phyloP scores from a whole-genome alignment of 2,797 vertebrate genomes.

The Enteromius paludinosus region DNA sequence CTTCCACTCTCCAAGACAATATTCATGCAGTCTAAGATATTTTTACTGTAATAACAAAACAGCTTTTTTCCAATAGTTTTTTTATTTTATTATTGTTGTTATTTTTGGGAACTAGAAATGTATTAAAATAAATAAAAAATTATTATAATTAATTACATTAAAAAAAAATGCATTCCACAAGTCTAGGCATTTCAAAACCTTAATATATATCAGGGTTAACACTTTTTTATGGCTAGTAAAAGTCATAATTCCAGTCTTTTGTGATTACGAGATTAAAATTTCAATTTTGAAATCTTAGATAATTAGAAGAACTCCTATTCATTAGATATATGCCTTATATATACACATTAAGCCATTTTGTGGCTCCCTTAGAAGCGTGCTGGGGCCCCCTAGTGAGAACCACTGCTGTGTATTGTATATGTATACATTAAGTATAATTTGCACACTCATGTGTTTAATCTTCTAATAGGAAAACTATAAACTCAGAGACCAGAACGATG shows the following conservation, averaged over 20 bases:
- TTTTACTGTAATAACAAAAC: background rate
- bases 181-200: background rate
- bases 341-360: background rate
- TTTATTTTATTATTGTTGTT: no score
- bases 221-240: background rate
- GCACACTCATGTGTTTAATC: conserved; percentile 9
- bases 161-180: background rate
- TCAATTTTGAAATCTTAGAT: background rate
- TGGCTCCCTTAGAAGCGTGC: background rate
- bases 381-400: background rate
- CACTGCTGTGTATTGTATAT: background rate
- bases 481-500: conserved; percentile 95
- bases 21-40: background rate
- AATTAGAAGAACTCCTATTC: background rate
- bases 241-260: background rate
- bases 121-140: no score
- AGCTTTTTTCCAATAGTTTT: background rate
- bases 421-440: background rate
- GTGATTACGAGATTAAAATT: background rate
- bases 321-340: background rate
- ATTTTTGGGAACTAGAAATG: background rate
- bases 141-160: background rate
- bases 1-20: background rate
- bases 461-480: conserved; percentile 89
- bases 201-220: background rate